Base-by-base conservation (phyloP, 2,888 invertebrate species). In the Brachylomia viminalis region DNA sequence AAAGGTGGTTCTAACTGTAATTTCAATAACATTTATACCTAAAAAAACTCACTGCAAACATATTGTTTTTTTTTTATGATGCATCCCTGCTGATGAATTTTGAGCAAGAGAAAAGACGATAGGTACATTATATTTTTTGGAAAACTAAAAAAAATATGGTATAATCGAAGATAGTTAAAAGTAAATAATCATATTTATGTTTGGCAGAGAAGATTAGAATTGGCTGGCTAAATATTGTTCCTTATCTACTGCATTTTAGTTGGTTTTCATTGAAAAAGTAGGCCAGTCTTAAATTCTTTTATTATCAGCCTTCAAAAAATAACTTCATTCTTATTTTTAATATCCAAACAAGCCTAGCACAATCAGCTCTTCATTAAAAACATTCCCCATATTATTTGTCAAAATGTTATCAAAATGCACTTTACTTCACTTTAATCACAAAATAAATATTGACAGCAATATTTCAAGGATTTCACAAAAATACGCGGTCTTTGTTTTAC, bases 1-100 rank as follows among this genome's bases (percentile, higher is more conserved):
- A 90, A 89, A 86, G 79, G 82, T 71, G 33, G 68, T 75, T 80
- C 56, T 89, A 89, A 88, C 82, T 87, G 87, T 87, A 86, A 78
- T 80, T 73, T 82, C 81, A 88, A 87, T 82, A 83, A 72, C 30
- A 62, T 66, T n/a, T 23, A 7, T 56, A 71, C 6, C 1, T 49
- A 59, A 69, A 27, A 75, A 75, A 65, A 61, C 8, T 0, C 47
- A 56, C 6, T 23, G 23, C n/a, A 38, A 76, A 73, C 17, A 54
- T 70, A 75, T 82, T 45, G 6, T 47, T 66, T 80, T 79, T 56
- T 79, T 69, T 23, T 45, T 47, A 23, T 56, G 3, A 38, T 38
- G 30, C 33, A 15, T 65, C 59, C 23, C 3, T 27, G 7, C 23
- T 58, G 5, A 67, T 42, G 20, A 56, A 49, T 59, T 80, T 54